Evolutionary conservation across 1,140 invertebrate genomes (phyloP).

Genomic region (Drosophila sproati): DNA sequence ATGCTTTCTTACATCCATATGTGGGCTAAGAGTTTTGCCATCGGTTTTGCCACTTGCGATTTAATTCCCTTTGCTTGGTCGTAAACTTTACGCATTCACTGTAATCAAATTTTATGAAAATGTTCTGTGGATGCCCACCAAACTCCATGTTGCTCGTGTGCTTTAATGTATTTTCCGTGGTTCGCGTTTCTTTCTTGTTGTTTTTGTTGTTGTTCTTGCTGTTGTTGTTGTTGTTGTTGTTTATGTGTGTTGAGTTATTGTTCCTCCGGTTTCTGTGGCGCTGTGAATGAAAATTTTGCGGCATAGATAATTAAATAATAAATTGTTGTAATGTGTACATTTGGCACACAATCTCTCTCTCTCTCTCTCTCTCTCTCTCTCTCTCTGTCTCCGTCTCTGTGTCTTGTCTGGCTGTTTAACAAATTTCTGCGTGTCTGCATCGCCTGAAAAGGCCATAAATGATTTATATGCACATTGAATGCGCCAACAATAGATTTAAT

Average conservation of each 20-base stretch:
- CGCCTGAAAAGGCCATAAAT: slow-evolving; percentile 63
- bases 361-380: neutral
- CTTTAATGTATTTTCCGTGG: slow-evolving; percentile 60
- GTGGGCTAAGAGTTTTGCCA: slow-evolving; percentile 22
- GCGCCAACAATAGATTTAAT: slow-evolving; percentile 77
- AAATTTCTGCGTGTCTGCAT: slow-evolving; percentile 41
- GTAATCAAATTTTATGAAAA: slow-evolving; percentile 78
- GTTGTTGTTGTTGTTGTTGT: slow-evolving; percentile 3
- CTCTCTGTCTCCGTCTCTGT: neutral
- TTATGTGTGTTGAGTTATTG: slow-evolving; percentile 17
- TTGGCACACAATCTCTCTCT: slow-evolving; percentile 32
- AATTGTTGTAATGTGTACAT: slow-evolving; percentile 77
- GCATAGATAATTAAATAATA: slow-evolving; percentile 78
- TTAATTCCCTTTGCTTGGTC: slow-evolving; percentile 73
- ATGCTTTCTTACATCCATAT: slow-evolving; percentile 20
- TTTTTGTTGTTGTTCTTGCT: slow-evolving; percentile 1
- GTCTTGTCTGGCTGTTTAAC: neutral
- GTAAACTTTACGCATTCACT: slow-evolving; percentile 77
- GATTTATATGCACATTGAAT: slow-evolving; percentile 77
- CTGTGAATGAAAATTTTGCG: slow-evolving; percentile 71
- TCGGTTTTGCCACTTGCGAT: slow-evolving; percentile 53
- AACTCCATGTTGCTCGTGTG: slow-evolving; percentile 18
- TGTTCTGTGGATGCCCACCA: slow-evolving; percentile 34
- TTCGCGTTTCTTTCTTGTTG: slow-evolving; percentile 29
- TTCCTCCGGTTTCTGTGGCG: slow-evolving; percentile 40